Evolutionary conservation across 1,140 invertebrate species (phyloP), one percentile per base, ranked within the genome.

Genomic region (Cherax destructor): DNA sequence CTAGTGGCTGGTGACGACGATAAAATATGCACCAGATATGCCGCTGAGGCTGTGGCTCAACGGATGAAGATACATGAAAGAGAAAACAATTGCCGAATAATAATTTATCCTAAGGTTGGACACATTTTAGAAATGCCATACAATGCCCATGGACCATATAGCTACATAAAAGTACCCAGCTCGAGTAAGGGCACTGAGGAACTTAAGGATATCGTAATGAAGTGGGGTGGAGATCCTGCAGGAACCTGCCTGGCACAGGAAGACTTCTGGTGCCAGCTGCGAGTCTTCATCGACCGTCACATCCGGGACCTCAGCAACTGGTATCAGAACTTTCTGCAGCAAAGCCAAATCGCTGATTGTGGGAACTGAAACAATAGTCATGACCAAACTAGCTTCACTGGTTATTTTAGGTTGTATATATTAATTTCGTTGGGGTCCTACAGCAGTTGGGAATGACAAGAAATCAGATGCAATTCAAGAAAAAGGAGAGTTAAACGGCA

Each of bases 121-220:
- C 92, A 92, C 49, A 90, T 92, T 6, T 47, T 92, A 10, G 92
- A 92, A 69, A 87, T 83, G 65, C 92, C 92, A 13, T 92, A 92
- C 47, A 77, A 61, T 49, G n/a, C 92, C 30, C 81, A 69, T n/a
- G n/a, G n/a, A 5, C 24, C 13, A 56, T 80, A 47, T 61, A 85
- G 47, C 83, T 80, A 16, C 85, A 80, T 56, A 30, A 56, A 65
- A 24, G 6, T 56, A 24, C 18, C 59, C 21, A 69, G 4, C n/a
- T 30, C 4, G 18, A 84, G 13, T 9, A 18, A 41, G 7, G n/a
- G 9, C 6, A 6, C 4, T 59, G 3, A 0, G 16, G 52, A 30
- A 13, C n/a, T 11, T 6, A 7, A 13, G 52, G 83, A 86, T 2
- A 21, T 52, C 13, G 74, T 50, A 10, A 61, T 90, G 3, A 49